A percentile compares a stretch with the other conserved stretches of the same genome.
These are phyloP conservation scores for Eulemur rufifrons DNA, from an alignment of 2,113 vertebrate genomes.

Conservation along the genomic window DNA sequence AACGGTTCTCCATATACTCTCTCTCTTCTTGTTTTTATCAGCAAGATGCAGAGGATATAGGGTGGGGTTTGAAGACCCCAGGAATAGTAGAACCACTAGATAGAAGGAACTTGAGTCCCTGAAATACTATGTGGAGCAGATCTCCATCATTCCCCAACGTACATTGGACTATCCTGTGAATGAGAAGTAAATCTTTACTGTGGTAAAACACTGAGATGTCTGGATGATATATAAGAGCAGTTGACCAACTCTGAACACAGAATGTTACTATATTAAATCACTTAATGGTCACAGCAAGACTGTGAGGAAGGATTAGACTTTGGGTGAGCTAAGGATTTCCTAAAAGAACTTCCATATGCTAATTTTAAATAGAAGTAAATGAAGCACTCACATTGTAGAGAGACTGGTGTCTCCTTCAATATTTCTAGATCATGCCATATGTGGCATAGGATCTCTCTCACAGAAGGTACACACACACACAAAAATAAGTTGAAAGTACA, in stretches of 20 bases:
- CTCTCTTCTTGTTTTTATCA: not conserved
- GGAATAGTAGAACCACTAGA: not conserved
- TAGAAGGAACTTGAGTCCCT: not conserved
- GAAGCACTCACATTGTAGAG: not conserved
- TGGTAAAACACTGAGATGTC: not conserved
- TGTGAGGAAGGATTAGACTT: not conserved
- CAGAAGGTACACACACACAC: not conserved
- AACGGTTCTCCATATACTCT: not conserved
- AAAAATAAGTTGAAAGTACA: not conserved
- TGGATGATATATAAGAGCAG: not conserved
- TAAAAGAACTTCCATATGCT: not conserved
- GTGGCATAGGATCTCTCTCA: not conserved
- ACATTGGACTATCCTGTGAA: not conserved
- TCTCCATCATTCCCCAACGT: not conserved
- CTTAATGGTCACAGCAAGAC: not conserved
- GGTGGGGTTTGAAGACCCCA: not conserved
- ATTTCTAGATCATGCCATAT: not conserved
- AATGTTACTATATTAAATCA: not conserved
- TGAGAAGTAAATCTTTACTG: not conserved
- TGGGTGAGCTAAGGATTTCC: not conserved
- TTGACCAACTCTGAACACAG: not conserved
- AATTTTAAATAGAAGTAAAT: not conserved
- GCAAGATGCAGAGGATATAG: not conserved
- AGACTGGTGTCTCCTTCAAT: not conserved
- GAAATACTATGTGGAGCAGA: not conserved